Base-by-base conservation (phyloP, 2,888 invertebrate genomes). In the Epsilonema sp. region DNA sequence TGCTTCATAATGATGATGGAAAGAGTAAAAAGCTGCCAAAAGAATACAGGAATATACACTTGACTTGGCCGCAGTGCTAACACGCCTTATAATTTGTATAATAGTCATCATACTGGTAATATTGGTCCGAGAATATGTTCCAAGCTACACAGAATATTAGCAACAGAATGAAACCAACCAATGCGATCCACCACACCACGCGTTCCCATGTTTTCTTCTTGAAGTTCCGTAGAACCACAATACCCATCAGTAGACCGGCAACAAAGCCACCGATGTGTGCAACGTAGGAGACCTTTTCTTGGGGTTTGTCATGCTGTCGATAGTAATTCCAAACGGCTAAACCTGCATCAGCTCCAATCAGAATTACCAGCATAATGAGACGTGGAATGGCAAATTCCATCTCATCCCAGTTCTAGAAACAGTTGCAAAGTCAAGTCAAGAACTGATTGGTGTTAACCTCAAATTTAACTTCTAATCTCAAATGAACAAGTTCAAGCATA, bases 361-460 rank as follows among this genome's bases (percentile, higher is more conserved):
- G 74, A 5, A 85, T 66, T 0, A 85, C 56, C 62, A 94, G 82
- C 21, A 87, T 76, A 5, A 82, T 63, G 23, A 92, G 71, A 60
- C 92, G 83, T 8, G 83, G 73, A 53, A 81, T 75, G 1, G 86
- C 85, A 64, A 80, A 86, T 61, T 89, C 83, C 94, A 97, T 97
- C 70, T 94, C 87, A 19, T 76, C 73, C 84, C 89, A 97, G 67
- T 97, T 97, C 83, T 85, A 69, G 8, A 39, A 20, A 39, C 8
- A n/a, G n/a, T n/a, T 11, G 31, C 8, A 31, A 8, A 31, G 31
- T 31, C 31, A 31, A 16, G 16, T 11, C 16, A 8, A 31, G 31
- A 31, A 31, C 31, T 31, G 31, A 31, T n/a, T n/a, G n/a, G n/a
- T n/a, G n/a, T n/a, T n/a, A n/a, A n/a, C n/a, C n/a, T n/a, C n/a